Base-by-base conservation (phyloP, 2,113 vertebrate genomes). In the Cettia cetti region DNA sequence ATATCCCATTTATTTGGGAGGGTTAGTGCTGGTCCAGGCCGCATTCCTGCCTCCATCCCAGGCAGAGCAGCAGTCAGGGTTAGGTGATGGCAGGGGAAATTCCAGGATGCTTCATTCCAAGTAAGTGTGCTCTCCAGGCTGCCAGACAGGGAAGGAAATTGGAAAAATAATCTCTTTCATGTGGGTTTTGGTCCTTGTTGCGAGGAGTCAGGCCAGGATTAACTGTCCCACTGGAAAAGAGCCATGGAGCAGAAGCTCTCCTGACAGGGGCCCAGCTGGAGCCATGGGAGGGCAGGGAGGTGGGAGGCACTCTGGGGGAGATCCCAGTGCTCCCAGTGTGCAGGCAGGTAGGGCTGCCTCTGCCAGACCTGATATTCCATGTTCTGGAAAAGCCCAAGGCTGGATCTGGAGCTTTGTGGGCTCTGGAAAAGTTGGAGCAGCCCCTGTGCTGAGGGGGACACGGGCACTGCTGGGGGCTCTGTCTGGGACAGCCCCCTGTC, bases 151-250 rank as follows among this genome's bases (percentile, higher is more conserved):
- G 70, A 69, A 92, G 78, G 54, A 93, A 90, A 80, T 72, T 69
- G 47, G 71, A 57, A 94, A 94, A 85, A 71, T 6, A 33, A 28
- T 28, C 56, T 87, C 57, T 94, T 95, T 92, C 63, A 61, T 90
- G 93, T 89, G 94, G 91, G 66, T 87, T 97, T 92, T 77, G 66
- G 50, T 90, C 66, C 75, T 77, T 18, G 40, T 13, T 87, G 77
- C 0, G 8, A 50, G 83, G 76, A 90, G 24, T 59, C 33, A 19
- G 84, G 61, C 37, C 80, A 39, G 91, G 90, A 94, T 96, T 94
- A 82, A 53, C 37, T 82, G 89, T 90, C 93, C 82, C 24, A 26
- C 22, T 95, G 94, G 84, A 89, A 35, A 53, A 79, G 44, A 44
- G 66, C 93, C 81, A 20, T 0, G 11, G 70, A 87, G 35, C 44